A percentile compares a stretch with the other conserved stretches of the same genome.
Conservation (phyloP, 1,140 invertebrate species). For the Eciton burchellii region DNA sequence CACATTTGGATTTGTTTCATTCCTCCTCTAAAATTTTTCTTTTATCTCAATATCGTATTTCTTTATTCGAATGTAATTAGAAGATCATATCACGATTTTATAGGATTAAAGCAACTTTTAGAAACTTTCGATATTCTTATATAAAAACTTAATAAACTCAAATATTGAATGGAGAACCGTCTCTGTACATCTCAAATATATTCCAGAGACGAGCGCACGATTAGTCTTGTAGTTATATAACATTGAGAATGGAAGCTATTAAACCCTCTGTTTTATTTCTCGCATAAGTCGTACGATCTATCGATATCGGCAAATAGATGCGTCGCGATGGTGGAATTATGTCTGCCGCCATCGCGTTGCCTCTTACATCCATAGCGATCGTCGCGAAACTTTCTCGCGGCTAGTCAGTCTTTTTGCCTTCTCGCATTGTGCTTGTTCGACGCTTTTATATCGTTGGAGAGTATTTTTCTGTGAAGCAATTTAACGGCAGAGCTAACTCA, state of each 20-base stretch:
- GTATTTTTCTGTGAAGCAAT: slow-evolving; percentile 41
- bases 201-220: not conserved
- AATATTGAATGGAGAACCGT: not conserved
- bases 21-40: not conserved
- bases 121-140: no score
- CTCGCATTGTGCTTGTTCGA: not conserved
- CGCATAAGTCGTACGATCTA: not conserved
- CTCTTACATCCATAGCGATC: not conserved
- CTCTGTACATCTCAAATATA: not conserved
- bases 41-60: not conserved
- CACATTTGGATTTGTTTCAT: no score
- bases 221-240: not conserved
- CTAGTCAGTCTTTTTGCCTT: not conserved
- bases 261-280: not conserved
- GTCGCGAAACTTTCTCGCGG: slow-evolving; percentile 16
- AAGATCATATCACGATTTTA: not conserved
- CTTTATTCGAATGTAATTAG: not conserved
- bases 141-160: not conserved
- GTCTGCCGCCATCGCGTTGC: not conserved
- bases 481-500: slow-evolving; percentile 10
- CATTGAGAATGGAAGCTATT: not conserved
- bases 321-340: slow-evolving; percentile 12
- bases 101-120: not conserved
- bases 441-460: slow-evolving; percentile 11
- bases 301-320: not conserved